phyloP scores from a whole-genome alignment of 2,113 vertebrate species.

The Crotalus tigris region DNA sequence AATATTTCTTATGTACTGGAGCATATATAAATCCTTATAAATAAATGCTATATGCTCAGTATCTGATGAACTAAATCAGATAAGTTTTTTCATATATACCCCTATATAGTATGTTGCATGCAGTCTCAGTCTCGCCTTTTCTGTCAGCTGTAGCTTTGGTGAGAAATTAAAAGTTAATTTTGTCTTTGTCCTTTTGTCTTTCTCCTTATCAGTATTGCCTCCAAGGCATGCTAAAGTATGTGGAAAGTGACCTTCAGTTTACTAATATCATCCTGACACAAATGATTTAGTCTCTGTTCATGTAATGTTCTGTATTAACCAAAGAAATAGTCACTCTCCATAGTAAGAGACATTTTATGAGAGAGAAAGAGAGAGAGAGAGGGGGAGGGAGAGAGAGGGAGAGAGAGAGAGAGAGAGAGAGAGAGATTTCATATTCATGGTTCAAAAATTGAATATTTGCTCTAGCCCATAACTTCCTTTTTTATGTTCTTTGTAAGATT shows the following conservation, averaged over 20 bases:
- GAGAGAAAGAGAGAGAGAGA: not conserved
- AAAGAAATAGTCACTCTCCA: conserved; percentile 49
- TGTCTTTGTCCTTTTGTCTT: conserved; percentile 65
- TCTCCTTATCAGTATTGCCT: conserved; percentile 68
- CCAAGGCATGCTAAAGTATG: conserved; percentile 58
- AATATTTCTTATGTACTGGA: conserved; percentile 41
- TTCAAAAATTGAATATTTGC: too few species aligned
- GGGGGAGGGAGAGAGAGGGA: too few species aligned
- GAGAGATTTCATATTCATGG: too few species aligned
- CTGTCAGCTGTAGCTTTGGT: conserved; percentile 50
- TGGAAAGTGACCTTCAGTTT: conserved; percentile 73
- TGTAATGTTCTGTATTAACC: conserved; percentile 62
- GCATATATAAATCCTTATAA: conserved; percentile 41
- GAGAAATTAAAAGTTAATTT: conserved; percentile 72
- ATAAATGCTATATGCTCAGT: conserved; percentile 37
- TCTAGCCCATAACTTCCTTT: too few species aligned
- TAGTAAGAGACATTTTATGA: not conserved
- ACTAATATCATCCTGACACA: conserved; percentile 64
- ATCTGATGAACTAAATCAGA: conserved; percentile 49
- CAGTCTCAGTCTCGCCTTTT: conserved; percentile 36
- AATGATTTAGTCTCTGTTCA: conserved; percentile 63
- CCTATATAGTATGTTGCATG: conserved; percentile 32
- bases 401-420: too few species aligned
- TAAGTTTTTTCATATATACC: conserved; percentile 51
- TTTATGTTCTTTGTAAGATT: not conserved